Conservation (phyloP, 2,797 vertebrate genomes). For the Sebastes reedi region DNA sequence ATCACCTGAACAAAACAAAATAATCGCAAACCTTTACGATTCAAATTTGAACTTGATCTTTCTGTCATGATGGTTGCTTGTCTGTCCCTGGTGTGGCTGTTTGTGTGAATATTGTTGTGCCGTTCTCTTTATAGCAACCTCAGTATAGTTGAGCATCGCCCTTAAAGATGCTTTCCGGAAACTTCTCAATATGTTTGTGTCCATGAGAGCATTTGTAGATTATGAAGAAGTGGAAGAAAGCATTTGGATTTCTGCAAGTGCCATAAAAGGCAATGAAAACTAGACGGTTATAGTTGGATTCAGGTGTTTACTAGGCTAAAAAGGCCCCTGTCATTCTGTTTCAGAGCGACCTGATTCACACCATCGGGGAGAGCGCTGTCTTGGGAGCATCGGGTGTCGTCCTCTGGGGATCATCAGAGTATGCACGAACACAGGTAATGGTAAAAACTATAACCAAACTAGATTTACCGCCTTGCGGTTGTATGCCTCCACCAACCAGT, state of each 20-base stretch:
- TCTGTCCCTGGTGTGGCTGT: neutral
- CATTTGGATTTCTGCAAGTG: neutral
- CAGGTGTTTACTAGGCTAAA: neutral
- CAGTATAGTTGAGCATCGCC: neutral
- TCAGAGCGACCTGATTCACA: conserved; percentile 89
- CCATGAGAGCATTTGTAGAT: neutral
- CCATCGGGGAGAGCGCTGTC: conserved; percentile 89
- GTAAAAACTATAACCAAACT: neutral
- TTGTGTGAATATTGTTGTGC: neutral
- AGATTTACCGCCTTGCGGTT: no score
- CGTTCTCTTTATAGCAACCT: neutral
- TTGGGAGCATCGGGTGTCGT: conserved; percentile 88
- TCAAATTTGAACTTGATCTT: neutral
- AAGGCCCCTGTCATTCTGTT: neutral
- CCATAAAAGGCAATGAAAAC: neutral
- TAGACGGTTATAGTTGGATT: neutral
- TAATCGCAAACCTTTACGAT: neutral
- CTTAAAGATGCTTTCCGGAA: neutral
- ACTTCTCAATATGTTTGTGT: neutral
- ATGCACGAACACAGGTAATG: conserved; percentile 78
- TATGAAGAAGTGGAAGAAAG: neutral
- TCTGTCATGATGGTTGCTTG: neutral
- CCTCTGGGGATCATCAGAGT: conserved; percentile 90
- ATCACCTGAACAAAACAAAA: neutral
- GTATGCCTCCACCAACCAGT: no score